Conservation (phyloP, 2,888 invertebrate genomes). For the Cheilosia vulpina region DNA sequence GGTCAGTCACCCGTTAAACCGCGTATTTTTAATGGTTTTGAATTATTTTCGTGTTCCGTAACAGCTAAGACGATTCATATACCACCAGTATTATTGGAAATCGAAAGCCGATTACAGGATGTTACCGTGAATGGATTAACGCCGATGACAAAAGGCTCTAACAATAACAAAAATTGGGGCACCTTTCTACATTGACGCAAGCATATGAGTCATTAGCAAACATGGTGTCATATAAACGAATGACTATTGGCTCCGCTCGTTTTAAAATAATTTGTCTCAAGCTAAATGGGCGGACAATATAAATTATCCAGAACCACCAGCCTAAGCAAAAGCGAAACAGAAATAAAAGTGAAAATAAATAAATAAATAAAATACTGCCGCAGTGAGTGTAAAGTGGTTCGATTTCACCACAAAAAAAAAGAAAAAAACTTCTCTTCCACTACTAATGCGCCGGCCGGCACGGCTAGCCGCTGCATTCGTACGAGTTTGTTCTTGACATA, state of each 20-base stretch:
- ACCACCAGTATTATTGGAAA: no score
- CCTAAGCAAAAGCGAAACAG: slow-evolving; percentile 25
- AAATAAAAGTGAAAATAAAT: slow-evolving; percentile 34
- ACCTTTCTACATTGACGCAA: slow-evolving; percentile 7
- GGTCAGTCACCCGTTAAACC: slow-evolving; percentile 30
- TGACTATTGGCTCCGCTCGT: slow-evolving; percentile 11
- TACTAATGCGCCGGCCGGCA: background rate
- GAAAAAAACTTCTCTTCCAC: background rate
- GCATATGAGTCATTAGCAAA: slow-evolving; percentile 56
- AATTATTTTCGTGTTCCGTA: slow-evolving; percentile 1
- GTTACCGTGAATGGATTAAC: slow-evolving; percentile 17
- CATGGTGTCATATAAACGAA: slow-evolving; percentile 29
- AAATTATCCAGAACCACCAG: slow-evolving; percentile 34
- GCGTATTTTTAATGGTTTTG: background rate
- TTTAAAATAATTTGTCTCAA: slow-evolving; percentile 25
- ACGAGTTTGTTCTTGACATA: slow-evolving; percentile 40
- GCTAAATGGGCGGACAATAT: slow-evolving; percentile 10
- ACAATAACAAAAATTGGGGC: background rate
- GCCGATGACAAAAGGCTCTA: slow-evolving; percentile 2
- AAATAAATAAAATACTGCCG: slow-evolving; percentile 32
- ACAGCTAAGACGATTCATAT: background rate
- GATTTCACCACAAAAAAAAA: slow-evolving; percentile 24
- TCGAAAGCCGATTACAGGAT: background rate
- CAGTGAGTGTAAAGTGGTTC: slow-evolving; percentile 57
- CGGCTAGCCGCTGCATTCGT: background rate